Conservation (phyloP, 2,797 vertebrate species). For the Xyrichtys novacula region DNA sequence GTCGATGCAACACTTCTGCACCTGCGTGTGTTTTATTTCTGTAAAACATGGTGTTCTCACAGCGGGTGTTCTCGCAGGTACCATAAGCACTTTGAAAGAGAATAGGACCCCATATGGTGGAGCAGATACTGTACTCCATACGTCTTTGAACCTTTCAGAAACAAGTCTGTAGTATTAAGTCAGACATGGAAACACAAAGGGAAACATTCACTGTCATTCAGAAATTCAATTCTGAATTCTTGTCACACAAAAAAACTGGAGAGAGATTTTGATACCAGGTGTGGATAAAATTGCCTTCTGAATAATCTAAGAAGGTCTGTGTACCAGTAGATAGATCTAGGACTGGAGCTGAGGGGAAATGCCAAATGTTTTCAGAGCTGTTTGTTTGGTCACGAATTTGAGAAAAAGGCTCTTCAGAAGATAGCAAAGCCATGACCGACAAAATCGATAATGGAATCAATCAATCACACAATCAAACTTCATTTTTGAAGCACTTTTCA, state of each 20-base stretch:
- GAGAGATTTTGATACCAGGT: conserved; percentile 20
- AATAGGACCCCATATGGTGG: not conserved
- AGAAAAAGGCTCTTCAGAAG: too few species aligned
- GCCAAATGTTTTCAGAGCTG: not conserved
- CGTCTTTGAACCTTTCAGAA: not conserved
- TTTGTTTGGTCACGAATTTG: not conserved
- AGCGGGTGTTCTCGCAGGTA: not conserved
- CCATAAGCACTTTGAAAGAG: not conserved
- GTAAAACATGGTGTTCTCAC: too few species aligned
- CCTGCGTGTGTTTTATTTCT: not conserved
- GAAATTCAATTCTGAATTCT: not conserved
- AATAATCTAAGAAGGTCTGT: conserved; percentile 10
- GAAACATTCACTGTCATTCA: not conserved
- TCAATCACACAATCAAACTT: too few species aligned
- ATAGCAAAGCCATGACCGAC: too few species aligned
- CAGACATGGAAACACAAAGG: not conserved
- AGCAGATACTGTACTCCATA: not conserved
- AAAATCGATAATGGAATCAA: too few species aligned
- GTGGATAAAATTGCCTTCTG: conserved; percentile 22
- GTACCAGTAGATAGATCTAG: not conserved
- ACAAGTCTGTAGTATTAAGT: too few species aligned
- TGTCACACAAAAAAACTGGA: not conserved
- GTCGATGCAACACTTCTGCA: not conserved
- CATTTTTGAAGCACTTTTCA: too few species aligned
- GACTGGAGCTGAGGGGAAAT: not conserved